Conservation (phyloP, 1,140 invertebrate species). For the Drosophila sechellia region DNA sequence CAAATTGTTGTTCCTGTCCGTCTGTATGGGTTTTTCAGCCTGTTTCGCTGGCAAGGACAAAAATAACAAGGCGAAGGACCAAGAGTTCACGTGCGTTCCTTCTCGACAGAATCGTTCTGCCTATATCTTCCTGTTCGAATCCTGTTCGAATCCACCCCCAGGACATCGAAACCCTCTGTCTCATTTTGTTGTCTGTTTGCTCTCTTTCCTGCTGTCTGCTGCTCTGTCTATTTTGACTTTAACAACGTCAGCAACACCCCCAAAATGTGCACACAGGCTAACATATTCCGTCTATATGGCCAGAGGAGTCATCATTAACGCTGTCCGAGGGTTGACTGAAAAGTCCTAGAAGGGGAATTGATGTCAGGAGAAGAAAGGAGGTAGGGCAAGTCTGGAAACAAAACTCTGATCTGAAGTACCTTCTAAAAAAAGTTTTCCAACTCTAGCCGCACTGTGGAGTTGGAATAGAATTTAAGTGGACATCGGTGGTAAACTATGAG, state of each 20-base stretch:
- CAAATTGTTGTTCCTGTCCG: constrained; percentile 55
- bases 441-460: constrained; percentile 7
- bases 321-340: constrained; percentile 67
- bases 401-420: constrained; percentile 13
- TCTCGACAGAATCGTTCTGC: constrained; percentile 18
- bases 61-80: constrained; percentile 11
- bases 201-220: constrained; percentile 49
- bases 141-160: constrained; percentile 54
- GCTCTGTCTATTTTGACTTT: constrained; percentile 74
- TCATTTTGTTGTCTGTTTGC: constrained; percentile 5
- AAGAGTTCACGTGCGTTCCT: constrained; percentile 39
- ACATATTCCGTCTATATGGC: constrained; percentile 18
- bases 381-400: constrained; percentile 7
- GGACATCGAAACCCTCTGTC: constrained; percentile 39
- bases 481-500: background rate
- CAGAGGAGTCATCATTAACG: constrained; percentile 69
- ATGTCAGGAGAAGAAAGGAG: background rate
- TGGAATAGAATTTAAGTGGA: background rate
- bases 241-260: constrained; percentile 79
- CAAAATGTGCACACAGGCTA: constrained; percentile 44
- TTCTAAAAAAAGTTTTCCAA: constrained; percentile 8
- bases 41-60: constrained; percentile 5
- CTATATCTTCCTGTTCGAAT: constrained; percentile 17
- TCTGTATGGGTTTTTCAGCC: constrained; percentile 11
- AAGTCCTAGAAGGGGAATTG: constrained; percentile 1